Conservation (phyloP, 2,888 invertebrate genomes). For the Syrphus vitripennis region DNA sequence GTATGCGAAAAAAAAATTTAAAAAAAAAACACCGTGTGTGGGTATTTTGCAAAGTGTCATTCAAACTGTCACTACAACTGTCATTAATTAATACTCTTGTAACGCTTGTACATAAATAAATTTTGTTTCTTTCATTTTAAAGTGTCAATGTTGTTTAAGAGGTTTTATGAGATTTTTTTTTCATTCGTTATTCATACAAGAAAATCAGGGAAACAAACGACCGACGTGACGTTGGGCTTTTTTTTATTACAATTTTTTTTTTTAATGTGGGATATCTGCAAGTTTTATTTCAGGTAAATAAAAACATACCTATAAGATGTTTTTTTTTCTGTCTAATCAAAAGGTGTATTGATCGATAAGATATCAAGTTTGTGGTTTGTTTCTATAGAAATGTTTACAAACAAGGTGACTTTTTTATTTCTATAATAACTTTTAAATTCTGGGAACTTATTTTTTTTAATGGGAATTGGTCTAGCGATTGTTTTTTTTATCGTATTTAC, state of each 20-base stretch:
- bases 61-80: slow-evolving; percentile 53
- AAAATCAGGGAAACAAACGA: slow-evolving; percentile 25
- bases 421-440: background rate
- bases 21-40: slow-evolving; percentile 33
- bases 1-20: background rate
- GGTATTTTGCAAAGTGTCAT: slow-evolving; percentile 58
- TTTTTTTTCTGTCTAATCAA: slow-evolving; percentile 29
- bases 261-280: slow-evolving; percentile 23
- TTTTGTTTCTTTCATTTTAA: background rate
- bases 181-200: background rate
- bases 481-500: background rate
- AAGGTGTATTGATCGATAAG: slow-evolving; percentile 59
- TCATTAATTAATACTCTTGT: slow-evolving; percentile 35
- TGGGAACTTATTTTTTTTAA: background rate
- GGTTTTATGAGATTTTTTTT: background rate
- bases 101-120: background rate
- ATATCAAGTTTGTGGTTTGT: slow-evolving; percentile 28
- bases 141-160: slow-evolving; percentile 5
- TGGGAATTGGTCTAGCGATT: background rate
- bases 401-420: slow-evolving; percentile 11
- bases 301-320: background rate
- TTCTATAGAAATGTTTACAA: slow-evolving; percentile 12
- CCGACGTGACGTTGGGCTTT: background rate
- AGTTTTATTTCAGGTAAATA: background rate
- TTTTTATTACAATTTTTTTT: background rate